Conservation (phyloP, 2,888 invertebrate species). For the Amphimallon solstitiale region DNA sequence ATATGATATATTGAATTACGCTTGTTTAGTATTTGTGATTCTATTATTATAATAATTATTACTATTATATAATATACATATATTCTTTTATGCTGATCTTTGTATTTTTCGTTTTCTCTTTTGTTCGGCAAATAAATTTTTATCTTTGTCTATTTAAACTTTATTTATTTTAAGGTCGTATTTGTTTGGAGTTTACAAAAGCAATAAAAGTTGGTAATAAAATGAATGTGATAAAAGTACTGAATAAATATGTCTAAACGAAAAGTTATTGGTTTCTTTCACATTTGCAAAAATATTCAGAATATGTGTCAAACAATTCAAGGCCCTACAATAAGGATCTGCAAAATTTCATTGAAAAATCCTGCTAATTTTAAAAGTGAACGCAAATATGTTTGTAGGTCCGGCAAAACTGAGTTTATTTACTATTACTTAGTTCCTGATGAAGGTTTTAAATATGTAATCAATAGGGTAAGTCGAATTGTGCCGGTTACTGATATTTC, state of each 20-base stretch:
- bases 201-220: conserved; percentile 23
- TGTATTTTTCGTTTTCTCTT: conserved; percentile 27
- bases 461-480: too few relatives aligned
- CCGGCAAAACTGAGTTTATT: too few relatives aligned
- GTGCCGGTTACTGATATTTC: too few relatives aligned
- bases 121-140: conserved; percentile 33
- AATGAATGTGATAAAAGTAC: conserved; percentile 20
- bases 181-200: neutral
- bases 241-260: conserved; percentile 13
- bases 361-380: too few relatives aligned
- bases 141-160: conserved; percentile 30
- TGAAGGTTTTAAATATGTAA: too few relatives aligned
- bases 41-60: conserved; percentile 27
- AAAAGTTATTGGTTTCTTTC: conserved; percentile 12
- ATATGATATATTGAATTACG: conserved; percentile 37
- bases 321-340: too few relatives aligned
- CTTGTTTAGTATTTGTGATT: conserved; percentile 40
- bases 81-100: conserved; percentile 26
- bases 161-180: conserved; percentile 9
- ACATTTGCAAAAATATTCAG: neutral
- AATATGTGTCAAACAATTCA: neutral
- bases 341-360: too few relatives aligned
- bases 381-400: too few relatives aligned
- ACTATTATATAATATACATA: conserved; percentile 19
- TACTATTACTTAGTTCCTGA: too few relatives aligned